Conservation (phyloP, 2,113 vertebrate genomes). For the Brienomyrus longianalis region DNA sequence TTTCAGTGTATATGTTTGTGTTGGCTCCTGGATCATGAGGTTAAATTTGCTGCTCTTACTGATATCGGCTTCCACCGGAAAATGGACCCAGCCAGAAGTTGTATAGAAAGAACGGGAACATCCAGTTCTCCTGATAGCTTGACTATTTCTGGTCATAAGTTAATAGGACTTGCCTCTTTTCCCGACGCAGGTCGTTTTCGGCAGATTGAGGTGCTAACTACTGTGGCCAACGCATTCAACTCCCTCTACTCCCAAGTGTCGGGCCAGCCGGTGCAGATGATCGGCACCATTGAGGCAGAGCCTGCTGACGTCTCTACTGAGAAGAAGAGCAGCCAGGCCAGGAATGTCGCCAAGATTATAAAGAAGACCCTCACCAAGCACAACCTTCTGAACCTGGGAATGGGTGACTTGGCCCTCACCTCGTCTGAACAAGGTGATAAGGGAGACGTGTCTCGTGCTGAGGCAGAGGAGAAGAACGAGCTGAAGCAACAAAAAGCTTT, state of each 20-base stretch:
- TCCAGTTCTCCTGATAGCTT: not conserved
- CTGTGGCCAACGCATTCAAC: constrained; percentile 92
- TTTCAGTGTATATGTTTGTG: not conserved
- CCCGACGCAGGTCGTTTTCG: constrained; percentile 81
- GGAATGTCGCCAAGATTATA: constrained; percentile 74
- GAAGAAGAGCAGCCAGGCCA: constrained; percentile 52
- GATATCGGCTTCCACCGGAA: not conserved
- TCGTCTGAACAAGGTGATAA: constrained; percentile 44
- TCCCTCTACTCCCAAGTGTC: constrained; percentile 94
- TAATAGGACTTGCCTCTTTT: not conserved
- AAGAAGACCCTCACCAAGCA: constrained; percentile 78
- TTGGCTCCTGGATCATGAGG: not conserved
- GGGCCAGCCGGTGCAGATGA: constrained; percentile 78
- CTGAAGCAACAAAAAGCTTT: constrained; percentile 58
- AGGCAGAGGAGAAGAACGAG: constrained; percentile 49
- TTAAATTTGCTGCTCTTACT: not conserved
- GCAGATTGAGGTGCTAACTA: constrained; percentile 93
- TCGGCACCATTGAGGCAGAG: constrained; percentile 63
- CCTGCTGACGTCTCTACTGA: constrained; percentile 43
- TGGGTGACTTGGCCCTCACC: not conserved
- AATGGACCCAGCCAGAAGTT: not conserved
- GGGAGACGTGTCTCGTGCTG: constrained; percentile 31
- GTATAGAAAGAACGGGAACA: not conserved
- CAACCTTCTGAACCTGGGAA: constrained; percentile 58
- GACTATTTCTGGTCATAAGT: not conserved